These are phyloP conservation scores for Adoxophyes honmai DNA, from an alignment of 1,140 invertebrate genomes.

Conservation along the genomic window DNA sequence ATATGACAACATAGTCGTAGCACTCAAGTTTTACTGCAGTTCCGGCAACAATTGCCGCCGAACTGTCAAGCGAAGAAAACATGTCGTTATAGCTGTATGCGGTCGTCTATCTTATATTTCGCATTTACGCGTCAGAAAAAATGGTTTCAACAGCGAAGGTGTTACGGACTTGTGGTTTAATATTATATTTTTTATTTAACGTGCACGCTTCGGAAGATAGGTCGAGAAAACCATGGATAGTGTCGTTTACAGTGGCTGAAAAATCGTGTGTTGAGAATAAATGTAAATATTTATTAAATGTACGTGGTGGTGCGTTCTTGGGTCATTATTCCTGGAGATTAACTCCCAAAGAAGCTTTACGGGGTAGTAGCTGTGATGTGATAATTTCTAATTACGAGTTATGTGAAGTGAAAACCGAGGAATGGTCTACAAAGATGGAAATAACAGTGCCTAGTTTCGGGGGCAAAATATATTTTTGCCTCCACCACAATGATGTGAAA, in stretches of 20 bases:
- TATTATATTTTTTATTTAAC: constrained; percentile 48
- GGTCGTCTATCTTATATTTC: constrained; percentile 39
- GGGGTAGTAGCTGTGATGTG: constrained; percentile 53
- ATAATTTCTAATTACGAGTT: constrained; percentile 65
- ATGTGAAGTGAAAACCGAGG: constrained; percentile 45
- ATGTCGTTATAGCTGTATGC: constrained; percentile 46
- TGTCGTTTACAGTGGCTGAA: constrained; percentile 47
- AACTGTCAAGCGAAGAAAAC: constrained; percentile 58
- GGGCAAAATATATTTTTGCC: constrained; percentile 60
- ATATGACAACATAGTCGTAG: constrained; percentile 46
- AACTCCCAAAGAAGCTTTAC: constrained; percentile 45
- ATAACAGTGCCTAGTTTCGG: constrained; percentile 39
- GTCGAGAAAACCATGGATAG: constrained; percentile 52
- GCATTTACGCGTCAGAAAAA: constrained; percentile 33
- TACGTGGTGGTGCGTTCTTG: constrained; percentile 59
- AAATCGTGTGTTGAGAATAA: constrained; percentile 55
- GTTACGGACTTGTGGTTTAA: constrained; percentile 73
- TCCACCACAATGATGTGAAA: constrained; percentile 35
- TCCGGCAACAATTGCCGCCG: constrained; percentile 68
- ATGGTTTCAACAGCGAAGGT: constrained; percentile 59
- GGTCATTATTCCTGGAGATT: constrained; percentile 66
- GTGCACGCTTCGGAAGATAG: constrained; percentile 38
- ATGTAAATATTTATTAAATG: constrained; percentile 68
- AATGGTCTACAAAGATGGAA: constrained; percentile 45
- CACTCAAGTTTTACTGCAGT: constrained; percentile 41